These are phyloP conservation scores for Nebria brevicollis DNA, from an alignment of 2,888 invertebrate genomes.

Conservation along the genomic window DNA sequence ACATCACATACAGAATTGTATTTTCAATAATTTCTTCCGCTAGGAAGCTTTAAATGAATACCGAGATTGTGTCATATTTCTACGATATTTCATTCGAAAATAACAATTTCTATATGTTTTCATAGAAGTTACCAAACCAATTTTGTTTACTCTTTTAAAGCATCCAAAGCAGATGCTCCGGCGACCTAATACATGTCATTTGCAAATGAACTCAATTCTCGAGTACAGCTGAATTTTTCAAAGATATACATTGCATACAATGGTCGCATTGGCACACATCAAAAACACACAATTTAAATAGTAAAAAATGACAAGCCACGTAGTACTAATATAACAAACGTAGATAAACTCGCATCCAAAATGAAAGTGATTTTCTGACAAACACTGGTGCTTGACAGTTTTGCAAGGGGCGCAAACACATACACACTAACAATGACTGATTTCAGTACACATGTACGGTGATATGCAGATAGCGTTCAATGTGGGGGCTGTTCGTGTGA, in stretches of 20 bases:
- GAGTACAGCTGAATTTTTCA: not conserved
- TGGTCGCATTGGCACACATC: conserved; percentile 11
- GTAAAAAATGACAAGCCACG: conserved; percentile 23
- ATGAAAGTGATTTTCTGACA: conserved; percentile 20
- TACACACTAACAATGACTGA: not conserved
- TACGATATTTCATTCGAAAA: no score
- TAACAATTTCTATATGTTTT: not conserved
- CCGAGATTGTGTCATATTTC: no score
- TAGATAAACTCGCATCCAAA: conserved; percentile 15
- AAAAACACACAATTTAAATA: conserved; percentile 15
- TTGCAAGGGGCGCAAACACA: not conserved
- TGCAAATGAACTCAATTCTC: conserved; percentile 5
- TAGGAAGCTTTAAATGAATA: no score
- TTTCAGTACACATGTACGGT: not conserved
- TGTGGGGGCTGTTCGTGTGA: not conserved
- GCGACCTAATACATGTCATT: conserved; percentile 3
- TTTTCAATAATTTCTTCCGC: no score
- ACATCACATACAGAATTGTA: no score
- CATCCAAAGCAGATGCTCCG: not conserved
- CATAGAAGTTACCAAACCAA: not conserved
- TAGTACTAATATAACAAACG: conserved; percentile 12
- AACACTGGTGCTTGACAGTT: conserved; percentile 13
- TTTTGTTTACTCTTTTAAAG: not conserved
- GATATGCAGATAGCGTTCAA: not conserved
- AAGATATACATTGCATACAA: not conserved